Conservation (phyloP, 2,888 invertebrate genomes). For the Hypomecis atomaria region DNA sequence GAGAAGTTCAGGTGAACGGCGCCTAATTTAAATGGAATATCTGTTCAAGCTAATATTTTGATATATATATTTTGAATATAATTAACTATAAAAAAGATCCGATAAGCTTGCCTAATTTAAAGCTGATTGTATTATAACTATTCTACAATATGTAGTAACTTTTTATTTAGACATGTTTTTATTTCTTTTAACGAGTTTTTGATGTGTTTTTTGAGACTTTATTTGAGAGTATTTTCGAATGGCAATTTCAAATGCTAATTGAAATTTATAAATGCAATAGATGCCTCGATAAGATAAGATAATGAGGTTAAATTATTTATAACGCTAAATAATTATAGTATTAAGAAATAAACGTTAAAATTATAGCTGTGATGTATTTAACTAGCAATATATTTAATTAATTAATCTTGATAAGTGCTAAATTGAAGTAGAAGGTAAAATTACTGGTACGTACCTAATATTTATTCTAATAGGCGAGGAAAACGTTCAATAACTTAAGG, state of each 20-base stretch:
- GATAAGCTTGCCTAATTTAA: constrained; percentile 54
- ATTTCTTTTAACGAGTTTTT: constrained; percentile 27
- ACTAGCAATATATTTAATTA: constrained; percentile 22
- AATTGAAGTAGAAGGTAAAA: constrained; percentile 28
- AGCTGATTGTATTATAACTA: constrained; percentile 53
- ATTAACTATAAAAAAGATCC: constrained; percentile 40
- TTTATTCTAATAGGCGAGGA: constrained; percentile 20
- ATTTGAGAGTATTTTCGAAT: constrained; percentile 18
- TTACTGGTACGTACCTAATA: constrained; percentile 22
- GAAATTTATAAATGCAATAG: constrained; percentile 18
- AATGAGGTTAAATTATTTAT: constrained; percentile 1
- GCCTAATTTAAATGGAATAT: constrained; percentile 4
- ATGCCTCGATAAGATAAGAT: constrained; percentile 6
- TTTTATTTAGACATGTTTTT: constrained; percentile 43
- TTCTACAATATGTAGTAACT: constrained; percentile 51
- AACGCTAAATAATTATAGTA: constrained; percentile 8
- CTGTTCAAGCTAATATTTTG: constrained; percentile 6
- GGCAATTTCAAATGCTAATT: constrained; percentile 8
- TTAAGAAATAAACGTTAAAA: constrained; percentile 23
- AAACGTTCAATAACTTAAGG: constrained; percentile 16
- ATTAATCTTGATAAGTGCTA: constrained; percentile 18
- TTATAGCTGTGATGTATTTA: constrained; percentile 30
- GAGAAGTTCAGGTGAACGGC: background rate
- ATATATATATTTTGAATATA: constrained; percentile 26
- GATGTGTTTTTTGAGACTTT: constrained; percentile 12